These are phyloP conservation scores for Hetaerina americana DNA, from an alignment of 1,140 invertebrate species.

Conservation along the genomic window DNA sequence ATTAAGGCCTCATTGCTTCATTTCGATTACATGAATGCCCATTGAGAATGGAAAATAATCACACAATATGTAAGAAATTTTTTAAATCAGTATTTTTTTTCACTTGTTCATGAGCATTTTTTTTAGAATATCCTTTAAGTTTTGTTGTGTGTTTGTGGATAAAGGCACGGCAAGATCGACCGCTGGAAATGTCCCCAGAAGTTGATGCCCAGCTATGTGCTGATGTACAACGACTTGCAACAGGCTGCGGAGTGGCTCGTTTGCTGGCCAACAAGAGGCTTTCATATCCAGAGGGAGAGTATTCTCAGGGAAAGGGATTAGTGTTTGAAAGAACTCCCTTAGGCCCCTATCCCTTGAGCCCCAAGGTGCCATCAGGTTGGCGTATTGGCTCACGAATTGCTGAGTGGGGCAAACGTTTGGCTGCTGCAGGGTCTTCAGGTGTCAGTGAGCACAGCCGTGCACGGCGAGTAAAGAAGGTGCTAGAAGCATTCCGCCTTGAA, in stretches of 20 bases:
- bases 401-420: slow-evolving; percentile 4
- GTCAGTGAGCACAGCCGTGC: slow-evolving; percentile 1
- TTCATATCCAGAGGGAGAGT: neutral
- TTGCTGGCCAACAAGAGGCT: neutral
- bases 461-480: slow-evolving; percentile 7
- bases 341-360: neutral
- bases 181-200: neutral
- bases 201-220: neutral
- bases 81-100: too few species aligned
- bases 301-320: neutral
- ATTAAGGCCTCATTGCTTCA: too few species aligned
- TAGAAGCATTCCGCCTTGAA: slow-evolving; percentile 14
- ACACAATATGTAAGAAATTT: too few species aligned
- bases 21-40: too few species aligned
- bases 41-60: too few species aligned
- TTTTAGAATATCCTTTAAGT: too few species aligned
- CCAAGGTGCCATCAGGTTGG: neutral
- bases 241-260: slow-evolving; percentile 6
- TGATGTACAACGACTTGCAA: slow-evolving; percentile 8
- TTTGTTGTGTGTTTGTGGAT: too few species aligned
- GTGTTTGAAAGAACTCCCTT: neutral
- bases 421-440: slow-evolving; percentile 5
- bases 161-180: slow-evolving; percentile 10
- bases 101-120: too few species aligned
- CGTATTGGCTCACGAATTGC: neutral